phyloP scores from a whole-genome alignment of 2,888 invertebrate genomes.

The Caenorhabditis zanzibari region DNA sequence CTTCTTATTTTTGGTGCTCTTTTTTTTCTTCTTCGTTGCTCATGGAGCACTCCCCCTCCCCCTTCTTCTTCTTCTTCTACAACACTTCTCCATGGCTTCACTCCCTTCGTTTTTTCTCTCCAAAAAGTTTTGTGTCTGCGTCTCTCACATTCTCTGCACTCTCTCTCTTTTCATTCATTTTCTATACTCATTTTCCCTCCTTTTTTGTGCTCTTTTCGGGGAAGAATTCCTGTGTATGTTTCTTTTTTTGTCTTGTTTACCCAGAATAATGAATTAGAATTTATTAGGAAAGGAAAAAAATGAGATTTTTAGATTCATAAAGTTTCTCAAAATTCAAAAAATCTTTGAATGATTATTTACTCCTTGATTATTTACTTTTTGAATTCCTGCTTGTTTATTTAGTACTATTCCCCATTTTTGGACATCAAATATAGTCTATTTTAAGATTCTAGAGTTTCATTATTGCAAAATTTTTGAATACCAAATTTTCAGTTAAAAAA shows the following conservation, averaged over 20 bases:
- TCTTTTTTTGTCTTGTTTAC: neutral
- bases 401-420: neutral
- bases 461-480: no score
- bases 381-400: neutral
- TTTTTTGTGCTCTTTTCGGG: constrained; percentile 10
- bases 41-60: neutral
- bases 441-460: no score
- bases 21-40: constrained; percentile 2
- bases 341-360: neutral
- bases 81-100: constrained; percentile 20
- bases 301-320: neutral
- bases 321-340: neutral
- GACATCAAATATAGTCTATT: no score
- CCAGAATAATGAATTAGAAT: neutral
- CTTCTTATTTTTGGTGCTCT: neutral
- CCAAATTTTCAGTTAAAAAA: no score
- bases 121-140: constrained; percentile 22
- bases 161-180: constrained; percentile 19
- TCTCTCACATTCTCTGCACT: constrained; percentile 14
- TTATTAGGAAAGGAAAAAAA: neutral
- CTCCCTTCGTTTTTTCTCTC: constrained; percentile 8
- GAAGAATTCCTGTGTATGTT: neutral
- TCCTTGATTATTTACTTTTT: neutral
- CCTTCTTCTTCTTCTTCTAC: neutral
- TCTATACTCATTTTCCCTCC: constrained; percentile 2